phyloP scores from a whole-genome alignment of 2,888 invertebrate genomes.

The Drosophila sordidapex region DNA sequence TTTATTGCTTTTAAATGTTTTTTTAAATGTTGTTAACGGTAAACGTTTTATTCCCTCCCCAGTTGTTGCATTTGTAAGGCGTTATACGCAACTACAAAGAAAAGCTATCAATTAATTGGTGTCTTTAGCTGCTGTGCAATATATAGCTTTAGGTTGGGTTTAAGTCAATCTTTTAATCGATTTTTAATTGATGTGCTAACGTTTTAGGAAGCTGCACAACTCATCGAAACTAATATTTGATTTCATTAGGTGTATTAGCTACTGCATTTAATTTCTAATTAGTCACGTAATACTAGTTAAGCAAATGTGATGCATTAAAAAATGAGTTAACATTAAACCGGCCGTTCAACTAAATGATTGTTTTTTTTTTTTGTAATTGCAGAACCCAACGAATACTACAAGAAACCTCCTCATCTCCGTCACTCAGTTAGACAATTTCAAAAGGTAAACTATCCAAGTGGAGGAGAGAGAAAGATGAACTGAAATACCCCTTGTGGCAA shows the following conservation, averaged over 20 bases:
- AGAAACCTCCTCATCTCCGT: constrained; percentile 32
- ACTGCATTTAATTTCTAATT: neutral
- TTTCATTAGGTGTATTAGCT: constrained; percentile 12
- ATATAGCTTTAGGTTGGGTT: constrained; percentile 44
- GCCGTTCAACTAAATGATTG: neutral
- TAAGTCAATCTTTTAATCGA: constrained; percentile 34
- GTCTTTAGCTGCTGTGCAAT: constrained; percentile 31
- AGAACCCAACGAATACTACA: constrained; percentile 64
- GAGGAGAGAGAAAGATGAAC: constrained; percentile 14
- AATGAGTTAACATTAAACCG: neutral
- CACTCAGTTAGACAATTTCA: constrained; percentile 45
- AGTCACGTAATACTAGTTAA: neutral
- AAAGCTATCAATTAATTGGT: constrained; percentile 20
- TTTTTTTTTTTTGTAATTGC: constrained; percentile 37
- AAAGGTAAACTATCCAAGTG: constrained; percentile 49
- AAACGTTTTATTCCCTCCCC: constrained; percentile 28
- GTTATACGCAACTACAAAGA: constrained; percentile 6
- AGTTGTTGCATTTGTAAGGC: constrained; percentile 19
- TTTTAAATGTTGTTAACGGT: constrained; percentile 54
- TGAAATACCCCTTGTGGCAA: constrained; percentile 21
- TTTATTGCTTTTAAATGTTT: constrained; percentile 54
- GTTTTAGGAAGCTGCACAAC: constrained; percentile 22
- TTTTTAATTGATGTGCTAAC: constrained; percentile 28
- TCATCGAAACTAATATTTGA: constrained; percentile 17
- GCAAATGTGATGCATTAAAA: neutral